These are phyloP conservation scores for Dioctria rufipes DNA, from an alignment of 2,888 invertebrate genomes.

Conservation along the genomic window DNA sequence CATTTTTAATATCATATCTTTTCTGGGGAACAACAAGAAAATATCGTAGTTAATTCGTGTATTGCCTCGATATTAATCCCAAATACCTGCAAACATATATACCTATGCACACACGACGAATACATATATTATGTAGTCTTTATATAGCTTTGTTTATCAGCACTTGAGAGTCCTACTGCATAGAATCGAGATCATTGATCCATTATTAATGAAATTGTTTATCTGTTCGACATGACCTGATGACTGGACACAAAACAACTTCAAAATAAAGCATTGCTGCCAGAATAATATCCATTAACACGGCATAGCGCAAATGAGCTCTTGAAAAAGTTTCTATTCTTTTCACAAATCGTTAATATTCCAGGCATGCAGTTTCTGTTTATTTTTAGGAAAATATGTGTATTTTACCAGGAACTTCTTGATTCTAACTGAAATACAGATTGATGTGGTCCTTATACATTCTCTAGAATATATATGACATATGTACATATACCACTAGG, in stretches of 20 bases:
- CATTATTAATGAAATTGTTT: constrained; percentile 40
- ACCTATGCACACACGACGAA: too few relatives aligned
- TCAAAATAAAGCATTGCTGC: not conserved
- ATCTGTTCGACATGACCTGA: constrained; percentile 35
- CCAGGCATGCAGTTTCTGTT: constrained; percentile 35
- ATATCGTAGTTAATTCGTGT: too few relatives aligned
- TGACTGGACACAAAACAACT: constrained; percentile 26
- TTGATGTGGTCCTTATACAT: not conserved
- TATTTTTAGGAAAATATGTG: constrained; percentile 20
- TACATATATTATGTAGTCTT: too few relatives aligned
- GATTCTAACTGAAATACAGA: constrained; percentile 13
- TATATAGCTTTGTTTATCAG: too few relatives aligned
- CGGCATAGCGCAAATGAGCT: constrained; percentile 31
- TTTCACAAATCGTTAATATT: constrained; percentile 37
- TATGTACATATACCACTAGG: not conserved
- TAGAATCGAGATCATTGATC: constrained; percentile 15
- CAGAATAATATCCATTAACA: constrained; percentile 28
- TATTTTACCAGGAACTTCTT: constrained; percentile 17
- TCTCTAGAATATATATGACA: not conserved
- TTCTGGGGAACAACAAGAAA: too few relatives aligned
- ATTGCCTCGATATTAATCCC: too few relatives aligned
- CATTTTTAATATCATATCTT: too few relatives aligned
- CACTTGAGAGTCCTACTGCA: not conserved
- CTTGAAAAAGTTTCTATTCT: constrained; percentile 23
- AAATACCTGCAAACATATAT: too few relatives aligned